Evolutionary conservation across 2,888 invertebrate genomes (phyloP).

Genomic region (Mamestra brassicae): DNA sequence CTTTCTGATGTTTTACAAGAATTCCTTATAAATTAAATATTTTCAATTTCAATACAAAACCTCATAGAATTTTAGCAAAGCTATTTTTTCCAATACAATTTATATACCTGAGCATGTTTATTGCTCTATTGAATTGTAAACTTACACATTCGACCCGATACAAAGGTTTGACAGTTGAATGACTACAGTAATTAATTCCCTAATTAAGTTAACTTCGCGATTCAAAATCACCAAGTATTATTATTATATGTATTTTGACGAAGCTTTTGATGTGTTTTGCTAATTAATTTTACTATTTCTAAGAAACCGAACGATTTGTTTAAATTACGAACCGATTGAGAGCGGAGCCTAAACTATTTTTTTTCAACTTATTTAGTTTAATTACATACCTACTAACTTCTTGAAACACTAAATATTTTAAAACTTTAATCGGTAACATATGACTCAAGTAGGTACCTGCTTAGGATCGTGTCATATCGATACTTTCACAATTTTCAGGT

Average conservation of each 20-base stretch:
- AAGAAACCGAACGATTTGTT: background rate
- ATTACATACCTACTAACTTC: too few species aligned
- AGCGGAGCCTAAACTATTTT: background rate
- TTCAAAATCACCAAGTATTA: slow-evolving; percentile 23
- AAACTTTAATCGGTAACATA: too few species aligned
- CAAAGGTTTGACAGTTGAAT: slow-evolving; percentile 51
- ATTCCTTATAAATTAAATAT: too few species aligned
- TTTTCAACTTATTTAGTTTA: too few species aligned
- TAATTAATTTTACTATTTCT: background rate
- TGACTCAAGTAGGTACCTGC: too few species aligned
- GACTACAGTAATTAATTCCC: slow-evolving; percentile 47
- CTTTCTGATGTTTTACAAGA: too few species aligned
- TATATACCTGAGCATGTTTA: background rate
- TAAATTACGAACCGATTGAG: background rate
- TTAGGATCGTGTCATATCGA: too few species aligned
- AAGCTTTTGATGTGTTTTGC: slow-evolving; percentile 5
- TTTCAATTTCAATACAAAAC: too few species aligned
- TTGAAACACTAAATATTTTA: too few species aligned
- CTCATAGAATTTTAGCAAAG: background rate
- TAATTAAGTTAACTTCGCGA: slow-evolving; percentile 42
- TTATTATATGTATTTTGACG: slow-evolving; percentile 1
- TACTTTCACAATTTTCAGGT: background rate
- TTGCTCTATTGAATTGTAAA: slow-evolving; percentile 24
- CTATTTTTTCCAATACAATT: slow-evolving; percentile 7
- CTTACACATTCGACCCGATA: slow-evolving; percentile 10